Percentiles rank a stretch among this genome's conserved stretches.
Conservation (phyloP, 2,888 invertebrate species). For the Plebejus melissa region DNA sequence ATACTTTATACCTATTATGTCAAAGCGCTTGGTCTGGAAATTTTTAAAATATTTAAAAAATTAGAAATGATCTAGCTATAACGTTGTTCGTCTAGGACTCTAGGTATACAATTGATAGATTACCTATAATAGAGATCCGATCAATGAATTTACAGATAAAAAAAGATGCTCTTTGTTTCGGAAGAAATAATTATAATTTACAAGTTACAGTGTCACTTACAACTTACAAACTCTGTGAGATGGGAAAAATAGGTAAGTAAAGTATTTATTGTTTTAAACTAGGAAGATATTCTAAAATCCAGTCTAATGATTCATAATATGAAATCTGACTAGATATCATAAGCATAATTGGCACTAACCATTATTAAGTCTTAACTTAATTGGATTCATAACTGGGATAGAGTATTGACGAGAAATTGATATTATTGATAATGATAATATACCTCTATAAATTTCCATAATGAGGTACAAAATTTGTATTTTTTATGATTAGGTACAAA, state of each 20-base stretch:
- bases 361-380: not conserved
- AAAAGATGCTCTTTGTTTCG: no score
- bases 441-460: no score
- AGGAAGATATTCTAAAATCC: constrained; percentile 32
- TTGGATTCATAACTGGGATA: not conserved
- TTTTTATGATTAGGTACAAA: no score
- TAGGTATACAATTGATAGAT: no score
- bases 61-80: no score
- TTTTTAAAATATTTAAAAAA: not conserved
- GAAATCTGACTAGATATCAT: constrained; percentile 47
- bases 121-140: no score
- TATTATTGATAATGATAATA: not conserved
- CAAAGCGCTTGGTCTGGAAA: not conserved
- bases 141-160: no score
- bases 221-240: not conserved
- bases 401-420: not conserved
- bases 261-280: not conserved
- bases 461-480: no score
- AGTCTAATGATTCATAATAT: constrained; percentile 41
- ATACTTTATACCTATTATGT: not conserved
- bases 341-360: constrained; percentile 28
- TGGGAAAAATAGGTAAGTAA: not conserved
- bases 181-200: no score
- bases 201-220: no score
- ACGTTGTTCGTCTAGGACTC: no score